Base-by-base conservation (phyloP, 1,140 invertebrate genomes). In the Calephelis nemesis region DNA sequence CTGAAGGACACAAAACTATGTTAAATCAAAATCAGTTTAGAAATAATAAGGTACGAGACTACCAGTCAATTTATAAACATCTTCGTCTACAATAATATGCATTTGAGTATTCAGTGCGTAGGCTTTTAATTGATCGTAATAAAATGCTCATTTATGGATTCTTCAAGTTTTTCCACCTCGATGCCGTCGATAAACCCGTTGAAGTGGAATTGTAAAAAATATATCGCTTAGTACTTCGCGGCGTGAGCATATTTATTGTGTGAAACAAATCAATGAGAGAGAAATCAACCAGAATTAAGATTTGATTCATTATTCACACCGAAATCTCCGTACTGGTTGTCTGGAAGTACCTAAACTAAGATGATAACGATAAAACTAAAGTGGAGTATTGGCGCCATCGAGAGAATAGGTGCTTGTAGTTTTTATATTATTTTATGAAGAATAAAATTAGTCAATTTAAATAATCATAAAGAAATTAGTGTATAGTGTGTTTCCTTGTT, bases 71-170 rank as follows among this genome's bases (percentile, higher is more conserved):
- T 54, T 15, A 19, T 19, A 10, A 54, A 4, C 19, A 13, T 19
- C 15, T 30, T 54, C 9, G 15, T 30, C 10, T 54, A 7, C 9
- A 54, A 63, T 68, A 68, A 71, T 70, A 47, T 19, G 12, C 45
- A 71, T 71, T 74, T 71, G 62, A 69, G 68, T 66, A 71, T 67
- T 71, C 67, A 67, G 45, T 71, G 72, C 67, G 72, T 74, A 67
- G 69, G 72, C 62, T 47, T 67, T 68, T 71, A 71, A 74, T 74
- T 69, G 64, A 67, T 69, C 60, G 54, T n/a, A 30, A 60, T 60
- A 60, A 60, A 60, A 68, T 68, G 48, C 60, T 40, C 62, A 19
- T 68, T 68, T 63, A 60, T 60, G 30, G 54, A 60, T 19, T 60
- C 54, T 60, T 39, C 54, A 60, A 60, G 54, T 60, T 60, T 60